Evolutionary conservation across 2,113 vertebrate species (phyloP).

Genomic region (Junco hyemalis): DNA sequence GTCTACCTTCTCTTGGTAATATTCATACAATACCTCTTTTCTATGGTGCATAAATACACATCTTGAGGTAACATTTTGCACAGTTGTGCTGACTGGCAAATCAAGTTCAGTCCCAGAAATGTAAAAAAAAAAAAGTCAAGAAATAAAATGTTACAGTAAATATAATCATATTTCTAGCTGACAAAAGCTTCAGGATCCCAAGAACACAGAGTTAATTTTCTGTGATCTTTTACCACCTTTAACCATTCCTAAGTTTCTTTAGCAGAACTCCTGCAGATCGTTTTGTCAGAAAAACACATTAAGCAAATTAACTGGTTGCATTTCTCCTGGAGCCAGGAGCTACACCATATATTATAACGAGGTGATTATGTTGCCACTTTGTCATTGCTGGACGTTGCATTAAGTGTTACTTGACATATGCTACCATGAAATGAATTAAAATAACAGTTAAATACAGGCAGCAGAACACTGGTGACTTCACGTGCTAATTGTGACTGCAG

Average conservation of each 20-base stretch:
- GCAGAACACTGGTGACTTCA: background rate
- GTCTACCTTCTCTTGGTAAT: background rate
- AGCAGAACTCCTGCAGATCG: background rate
- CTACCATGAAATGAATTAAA: slow-evolving; percentile 46
- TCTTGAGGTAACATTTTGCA: fast-evolving
- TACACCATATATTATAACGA: slow-evolving; percentile 11
- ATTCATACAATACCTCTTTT: background rate
- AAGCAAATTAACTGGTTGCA: background rate
- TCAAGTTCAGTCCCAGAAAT: background rate
- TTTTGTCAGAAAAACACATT: slow-evolving; percentile 12
- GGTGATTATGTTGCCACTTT: slow-evolving; percentile 52
- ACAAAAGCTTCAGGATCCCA: background rate
- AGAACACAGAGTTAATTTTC: background rate
- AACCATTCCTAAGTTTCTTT: background rate
- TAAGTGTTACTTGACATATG: slow-evolving; percentile 52
- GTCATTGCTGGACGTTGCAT: slow-evolving; percentile 19
- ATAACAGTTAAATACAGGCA: slow-evolving; percentile 41
- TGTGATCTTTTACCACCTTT: background rate
- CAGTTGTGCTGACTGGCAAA: background rate
- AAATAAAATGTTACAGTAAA: background rate
- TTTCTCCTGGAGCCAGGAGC: slow-evolving; percentile 35
- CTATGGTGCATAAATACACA: background rate
- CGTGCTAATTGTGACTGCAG: background rate
- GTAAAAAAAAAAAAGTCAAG: background rate
- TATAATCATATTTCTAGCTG: background rate